Percentiles rank a stretch among this genome's conserved stretches.
phyloP scores from a whole-genome alignment of 2,113 vertebrate genomes.

The Mesocricetus auratus region DNA sequence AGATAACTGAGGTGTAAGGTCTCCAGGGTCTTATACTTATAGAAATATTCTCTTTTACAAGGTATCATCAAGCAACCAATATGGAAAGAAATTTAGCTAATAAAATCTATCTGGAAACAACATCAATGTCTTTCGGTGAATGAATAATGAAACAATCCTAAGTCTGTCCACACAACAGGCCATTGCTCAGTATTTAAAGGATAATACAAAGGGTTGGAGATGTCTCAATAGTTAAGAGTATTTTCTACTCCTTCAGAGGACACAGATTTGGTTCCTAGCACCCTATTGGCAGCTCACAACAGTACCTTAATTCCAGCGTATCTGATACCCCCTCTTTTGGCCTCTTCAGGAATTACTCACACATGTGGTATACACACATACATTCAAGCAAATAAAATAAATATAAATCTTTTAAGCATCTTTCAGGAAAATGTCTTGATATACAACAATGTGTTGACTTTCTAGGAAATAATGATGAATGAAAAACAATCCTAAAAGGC shows the following conservation, averaged over 20 bases:
- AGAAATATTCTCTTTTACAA: constrained; percentile 27
- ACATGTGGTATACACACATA: too few relatives aligned
- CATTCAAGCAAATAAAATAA: background rate
- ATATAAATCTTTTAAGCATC: background rate
- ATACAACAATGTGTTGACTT: background rate
- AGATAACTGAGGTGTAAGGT: constrained; percentile 1
- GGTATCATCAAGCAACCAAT: background rate
- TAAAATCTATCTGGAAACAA: constrained; percentile 23
- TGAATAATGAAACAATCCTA: background rate
- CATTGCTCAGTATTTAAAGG: background rate
- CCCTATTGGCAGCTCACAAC: background rate
- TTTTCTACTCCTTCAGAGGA: background rate
- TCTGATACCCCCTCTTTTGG: background rate
- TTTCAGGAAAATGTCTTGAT: background rate
- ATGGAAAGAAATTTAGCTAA: background rate
- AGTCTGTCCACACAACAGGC: background rate
- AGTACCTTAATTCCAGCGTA: background rate
- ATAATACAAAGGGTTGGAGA: background rate
- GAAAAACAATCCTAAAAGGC: constrained; percentile 29
- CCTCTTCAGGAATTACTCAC: background rate
- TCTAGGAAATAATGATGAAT: background rate
- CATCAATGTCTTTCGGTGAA: background rate
- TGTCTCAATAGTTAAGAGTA: background rate
- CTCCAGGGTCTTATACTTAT: background rate
- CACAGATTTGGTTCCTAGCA: background rate